Evolutionary conservation across 30 jellyfish, hydroid and myxozoan species (phyloP).

Genomic region (Aurelia coerulea): DNA sequence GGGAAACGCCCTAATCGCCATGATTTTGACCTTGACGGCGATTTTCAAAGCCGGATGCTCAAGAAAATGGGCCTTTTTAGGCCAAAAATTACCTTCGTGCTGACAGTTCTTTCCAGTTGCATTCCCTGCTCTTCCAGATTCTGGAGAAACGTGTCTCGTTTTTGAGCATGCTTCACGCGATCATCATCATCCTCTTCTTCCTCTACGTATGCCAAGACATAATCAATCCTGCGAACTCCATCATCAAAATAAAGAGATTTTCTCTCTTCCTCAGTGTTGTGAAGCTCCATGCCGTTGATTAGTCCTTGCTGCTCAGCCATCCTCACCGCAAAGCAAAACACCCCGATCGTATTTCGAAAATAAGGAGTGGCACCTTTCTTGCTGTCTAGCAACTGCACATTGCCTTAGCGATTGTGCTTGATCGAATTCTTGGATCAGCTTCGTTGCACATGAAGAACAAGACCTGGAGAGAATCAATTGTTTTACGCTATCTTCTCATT

Average conservation of each 20-base stretch:
- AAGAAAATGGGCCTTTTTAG: slow-evolving; percentile 5
- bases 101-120: slow-evolving; percentile 72
- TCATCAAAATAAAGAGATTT: slow-evolving; percentile 77
- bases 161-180: slow-evolving; percentile 30
- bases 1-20: too few species aligned
- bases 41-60: background rate
- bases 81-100: slow-evolving; percentile 54
- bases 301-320: slow-evolving; percentile 83
- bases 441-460: too few species aligned
- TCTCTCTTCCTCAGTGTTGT: slow-evolving; percentile 30
- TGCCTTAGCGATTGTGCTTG: too few species aligned
- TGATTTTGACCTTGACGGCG: too few species aligned
- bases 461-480: too few species aligned
- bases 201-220: slow-evolving; percentile 77
- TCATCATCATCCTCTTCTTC: slow-evolving; percentile 84
- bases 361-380: slow-evolving; percentile 50
- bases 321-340: too few species aligned
- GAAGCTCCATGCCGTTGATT: slow-evolving; percentile 80
- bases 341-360: background rate
- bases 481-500: too few species aligned
- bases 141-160: slow-evolving; percentile 69
- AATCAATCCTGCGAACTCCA: slow-evolving; percentile 94
- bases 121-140: slow-evolving; percentile 70
- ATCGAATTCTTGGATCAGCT: too few species aligned
- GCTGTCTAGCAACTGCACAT: slow-evolving; percentile 28